A percentile compares a stretch with the other conserved stretches of the same genome.
Evolutionary conservation across 1,140 invertebrate species (phyloP).

Genomic region (Musca vetustissima): DNA sequence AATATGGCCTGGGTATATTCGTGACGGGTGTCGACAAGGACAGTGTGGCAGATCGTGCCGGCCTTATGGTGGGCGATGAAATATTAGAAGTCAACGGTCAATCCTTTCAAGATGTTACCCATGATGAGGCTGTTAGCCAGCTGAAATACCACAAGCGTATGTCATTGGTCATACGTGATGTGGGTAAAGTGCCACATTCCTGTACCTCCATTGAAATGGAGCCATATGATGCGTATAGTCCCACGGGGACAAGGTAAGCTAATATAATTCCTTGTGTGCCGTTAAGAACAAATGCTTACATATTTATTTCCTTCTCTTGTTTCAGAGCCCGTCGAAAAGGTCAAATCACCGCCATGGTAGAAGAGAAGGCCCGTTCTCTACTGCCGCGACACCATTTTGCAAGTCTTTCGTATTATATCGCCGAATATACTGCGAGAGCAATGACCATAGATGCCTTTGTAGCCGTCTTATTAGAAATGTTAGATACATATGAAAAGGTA

Average conservation of each 20-base stretch:
- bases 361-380: conserved; percentile 85
- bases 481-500: conserved; percentile 92
- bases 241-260: conserved; percentile 51
- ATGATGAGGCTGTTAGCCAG: conserved; percentile 90
- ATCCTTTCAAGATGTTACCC: conserved; percentile 87
- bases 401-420: conserved; percentile 84
- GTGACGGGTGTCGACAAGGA: conserved; percentile 91
- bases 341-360: conserved; percentile 80
- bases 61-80: conserved; percentile 91
- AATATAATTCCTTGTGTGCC: too few relatives aligned
- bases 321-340: conserved; percentile 58
- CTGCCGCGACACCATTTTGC: conserved; percentile 83
- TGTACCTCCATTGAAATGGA: conserved; percentile 77
- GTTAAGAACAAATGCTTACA: too few relatives aligned
- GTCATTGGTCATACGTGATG: conserved; percentile 79
- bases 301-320: too few relatives aligned
- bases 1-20: conserved; percentile 93
- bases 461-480: conserved; percentile 81
- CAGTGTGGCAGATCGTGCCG: conserved; percentile 85
- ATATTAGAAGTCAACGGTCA: conserved; percentile 91
- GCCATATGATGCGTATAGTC: conserved; percentile 60
- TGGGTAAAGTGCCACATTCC: conserved; percentile 89
- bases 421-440: conserved; percentile 82
- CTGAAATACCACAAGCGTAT: conserved; percentile 87
- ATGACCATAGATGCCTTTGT: conserved; percentile 88